Evolutionary conservation across 2,888 invertebrate species (phyloP).

Genomic region (Macrosiphum euphorbiae): DNA sequence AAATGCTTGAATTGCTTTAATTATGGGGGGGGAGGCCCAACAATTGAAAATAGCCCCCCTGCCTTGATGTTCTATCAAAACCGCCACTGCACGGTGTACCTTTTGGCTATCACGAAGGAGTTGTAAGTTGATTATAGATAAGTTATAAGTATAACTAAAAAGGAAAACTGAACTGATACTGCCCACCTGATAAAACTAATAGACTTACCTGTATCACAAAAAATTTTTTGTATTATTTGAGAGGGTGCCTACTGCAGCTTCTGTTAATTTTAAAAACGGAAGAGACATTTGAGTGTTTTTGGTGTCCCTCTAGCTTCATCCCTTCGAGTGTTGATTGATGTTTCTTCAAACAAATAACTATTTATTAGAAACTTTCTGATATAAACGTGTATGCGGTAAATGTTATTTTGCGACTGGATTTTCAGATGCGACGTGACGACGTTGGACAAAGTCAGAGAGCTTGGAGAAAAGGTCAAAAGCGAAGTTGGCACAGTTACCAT

Average conservation of each 20-base stretch:
- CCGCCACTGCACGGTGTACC: too few species aligned
- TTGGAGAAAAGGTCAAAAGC: slow-evolving; percentile 76
- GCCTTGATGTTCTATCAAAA: too few species aligned
- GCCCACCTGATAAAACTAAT: background rate
- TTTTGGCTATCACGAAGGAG: too few species aligned
- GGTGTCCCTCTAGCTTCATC: background rate
- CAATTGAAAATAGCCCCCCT: too few species aligned
- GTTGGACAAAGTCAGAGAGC: slow-evolving; percentile 77
- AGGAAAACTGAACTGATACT: background rate
- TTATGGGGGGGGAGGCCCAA: too few species aligned
- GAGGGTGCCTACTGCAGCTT: too few species aligned
- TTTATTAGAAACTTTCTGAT: background rate
- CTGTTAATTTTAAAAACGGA: background rate
- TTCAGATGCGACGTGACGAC: slow-evolving; percentile 78
- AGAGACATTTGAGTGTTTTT: background rate
- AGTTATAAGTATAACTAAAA: background rate
- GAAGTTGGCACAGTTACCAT: slow-evolving; percentile 85
- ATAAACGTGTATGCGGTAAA: background rate
- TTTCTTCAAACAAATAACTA: background rate
- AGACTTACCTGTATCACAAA: background rate
- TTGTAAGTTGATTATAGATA: too few species aligned
- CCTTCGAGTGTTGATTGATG: too few species aligned
- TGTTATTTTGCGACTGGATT: background rate
- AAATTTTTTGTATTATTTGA: background rate
- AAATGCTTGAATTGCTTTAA: too few species aligned